Conservation (phyloP, 1,140 invertebrate species). For the Drosophila mayri region DNA sequence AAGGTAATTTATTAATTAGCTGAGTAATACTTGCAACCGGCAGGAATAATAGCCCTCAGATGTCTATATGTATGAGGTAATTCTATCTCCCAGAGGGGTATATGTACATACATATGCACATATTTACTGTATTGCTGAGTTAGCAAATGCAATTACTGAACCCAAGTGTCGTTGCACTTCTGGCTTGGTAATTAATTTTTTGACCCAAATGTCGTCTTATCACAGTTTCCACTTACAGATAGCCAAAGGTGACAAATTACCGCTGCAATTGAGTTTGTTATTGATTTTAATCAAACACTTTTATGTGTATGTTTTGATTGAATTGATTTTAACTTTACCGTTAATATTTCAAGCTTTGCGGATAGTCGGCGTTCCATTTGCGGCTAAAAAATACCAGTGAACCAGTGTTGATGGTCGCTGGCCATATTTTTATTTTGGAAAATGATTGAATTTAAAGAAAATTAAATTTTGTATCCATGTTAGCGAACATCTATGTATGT, state of each 20-base stretch:
- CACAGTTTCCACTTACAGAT: constrained; percentile 36
- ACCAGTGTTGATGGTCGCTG: constrained; percentile 14
- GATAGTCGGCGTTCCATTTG: neutral
- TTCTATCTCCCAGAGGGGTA: neutral
- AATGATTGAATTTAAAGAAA: neutral
- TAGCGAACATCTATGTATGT: too few species aligned
- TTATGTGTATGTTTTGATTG: neutral
- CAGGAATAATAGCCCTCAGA: too few species aligned
- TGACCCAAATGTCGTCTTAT: constrained; percentile 64
- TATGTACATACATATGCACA: neutral
- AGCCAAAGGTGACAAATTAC: constrained; percentile 40
- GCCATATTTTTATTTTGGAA: neutral
- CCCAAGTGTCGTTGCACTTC: constrained; percentile 34
- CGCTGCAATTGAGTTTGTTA: constrained; percentile 2
- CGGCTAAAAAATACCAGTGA: constrained; percentile 20
- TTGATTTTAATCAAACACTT: constrained; percentile 20
- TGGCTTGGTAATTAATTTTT: constrained; percentile 49
- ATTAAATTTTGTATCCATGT: neutral
- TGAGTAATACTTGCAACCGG: neutral
- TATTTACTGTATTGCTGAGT: constrained; percentile 10
- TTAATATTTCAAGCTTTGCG: constrained; percentile 18
- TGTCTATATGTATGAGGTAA: neutral
- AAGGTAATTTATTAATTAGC: neutral
- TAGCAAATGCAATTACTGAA: constrained; percentile 41
- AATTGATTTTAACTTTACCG: neutral